Evolutionary conservation across 2,888 invertebrate species (phyloP).

Genomic region (Orthosia gracilis): DNA sequence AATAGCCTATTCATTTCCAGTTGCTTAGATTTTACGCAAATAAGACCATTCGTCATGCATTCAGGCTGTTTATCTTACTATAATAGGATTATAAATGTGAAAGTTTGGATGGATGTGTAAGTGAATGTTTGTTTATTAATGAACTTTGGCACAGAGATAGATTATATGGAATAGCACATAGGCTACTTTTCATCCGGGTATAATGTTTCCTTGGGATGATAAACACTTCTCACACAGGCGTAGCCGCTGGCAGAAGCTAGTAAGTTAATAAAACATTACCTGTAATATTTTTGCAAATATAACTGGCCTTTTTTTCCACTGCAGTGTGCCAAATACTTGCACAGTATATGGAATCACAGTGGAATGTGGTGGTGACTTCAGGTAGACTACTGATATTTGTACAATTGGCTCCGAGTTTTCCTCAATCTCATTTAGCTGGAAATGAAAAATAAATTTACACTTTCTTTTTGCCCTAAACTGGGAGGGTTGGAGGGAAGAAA

Average conservation of each 20-base stretch:
- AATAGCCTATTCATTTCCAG: neutral
- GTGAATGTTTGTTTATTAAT: no score
- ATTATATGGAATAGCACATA: no score
- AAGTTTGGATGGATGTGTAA: no score
- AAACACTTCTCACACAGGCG: no score
- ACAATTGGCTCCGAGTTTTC: slow-evolving; percentile 64
- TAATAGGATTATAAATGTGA: no score
- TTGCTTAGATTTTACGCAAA: neutral
- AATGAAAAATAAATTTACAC: slow-evolving; percentile 26
- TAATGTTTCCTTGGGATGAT: no score
- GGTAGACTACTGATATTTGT: slow-evolving; percentile 76
- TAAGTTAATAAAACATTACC: slow-evolving; percentile 64
- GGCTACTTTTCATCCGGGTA: no score
- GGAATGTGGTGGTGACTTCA: slow-evolving; percentile 72
- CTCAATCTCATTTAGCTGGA: slow-evolving; percentile 72
- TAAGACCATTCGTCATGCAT: neutral
- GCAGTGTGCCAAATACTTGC: slow-evolving; percentile 83
- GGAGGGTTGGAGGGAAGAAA: no score
- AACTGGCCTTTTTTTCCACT: slow-evolving; percentile 81
- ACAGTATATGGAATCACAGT: slow-evolving; percentile 79
- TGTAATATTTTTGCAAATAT: slow-evolving; percentile 81
- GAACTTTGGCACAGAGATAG: no score
- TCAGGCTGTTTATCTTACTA: no score
- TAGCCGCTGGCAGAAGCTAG: no score
- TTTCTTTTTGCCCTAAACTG: no score